Conservation (phyloP, 2,888 invertebrate species). For the Leptarthrus brevirostris region DNA sequence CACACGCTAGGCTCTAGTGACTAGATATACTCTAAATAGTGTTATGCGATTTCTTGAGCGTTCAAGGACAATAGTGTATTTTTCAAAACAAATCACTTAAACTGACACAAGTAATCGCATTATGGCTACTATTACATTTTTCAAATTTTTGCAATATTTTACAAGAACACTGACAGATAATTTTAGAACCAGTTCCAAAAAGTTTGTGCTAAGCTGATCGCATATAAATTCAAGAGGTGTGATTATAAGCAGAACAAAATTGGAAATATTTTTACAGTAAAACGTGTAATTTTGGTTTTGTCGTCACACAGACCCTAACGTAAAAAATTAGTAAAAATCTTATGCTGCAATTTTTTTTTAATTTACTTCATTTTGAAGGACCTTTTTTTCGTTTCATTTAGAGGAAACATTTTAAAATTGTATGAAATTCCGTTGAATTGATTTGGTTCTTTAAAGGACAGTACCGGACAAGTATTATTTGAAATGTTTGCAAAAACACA, state of each 20-base stretch:
- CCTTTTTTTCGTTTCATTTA: too few relatives aligned
- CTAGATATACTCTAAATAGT: constrained; percentile 61
- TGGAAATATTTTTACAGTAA: too few relatives aligned
- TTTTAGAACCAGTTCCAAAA: background rate
- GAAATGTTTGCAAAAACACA: too few relatives aligned
- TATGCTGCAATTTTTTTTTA: too few relatives aligned
- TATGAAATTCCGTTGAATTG: too few relatives aligned
- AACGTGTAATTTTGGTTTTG: background rate
- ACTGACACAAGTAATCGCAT: background rate
- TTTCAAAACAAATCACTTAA: background rate
- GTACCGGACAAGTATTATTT: too few relatives aligned
- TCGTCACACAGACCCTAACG: constrained; percentile 33
- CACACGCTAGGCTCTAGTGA: constrained; percentile 60
- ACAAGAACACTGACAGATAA: background rate
- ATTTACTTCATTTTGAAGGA: too few relatives aligned
- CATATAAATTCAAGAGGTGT: background rate
- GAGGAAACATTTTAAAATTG: too few relatives aligned
- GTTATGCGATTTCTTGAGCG: constrained; percentile 1
- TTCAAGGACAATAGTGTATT: background rate
- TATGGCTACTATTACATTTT: constrained; percentile 3
- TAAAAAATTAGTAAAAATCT: constrained; percentile 2
- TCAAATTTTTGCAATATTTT: constrained; percentile 18
- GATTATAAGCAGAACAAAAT: background rate
- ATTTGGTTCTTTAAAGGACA: too few relatives aligned
- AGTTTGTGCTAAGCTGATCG: background rate